Conservation (phyloP, 2,113 vertebrate genomes). For the Thinocorus orbignyianus region DNA sequence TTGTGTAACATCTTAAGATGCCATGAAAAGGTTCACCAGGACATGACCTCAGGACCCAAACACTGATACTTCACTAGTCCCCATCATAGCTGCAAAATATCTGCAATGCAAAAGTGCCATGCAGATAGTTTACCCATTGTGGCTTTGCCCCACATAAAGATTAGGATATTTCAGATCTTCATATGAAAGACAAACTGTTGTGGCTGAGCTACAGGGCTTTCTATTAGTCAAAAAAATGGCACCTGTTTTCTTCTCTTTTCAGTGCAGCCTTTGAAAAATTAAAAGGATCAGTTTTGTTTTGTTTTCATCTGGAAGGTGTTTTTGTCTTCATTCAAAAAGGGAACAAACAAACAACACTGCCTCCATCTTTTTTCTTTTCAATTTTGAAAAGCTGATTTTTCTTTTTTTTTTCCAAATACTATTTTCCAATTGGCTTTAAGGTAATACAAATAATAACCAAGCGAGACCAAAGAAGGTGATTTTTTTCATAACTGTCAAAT, state of each 20-base stretch:
- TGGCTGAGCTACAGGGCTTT: background rate
- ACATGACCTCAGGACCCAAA: background rate
- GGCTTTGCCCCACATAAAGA: background rate
- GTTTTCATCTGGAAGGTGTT: background rate
- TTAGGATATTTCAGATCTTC: background rate
- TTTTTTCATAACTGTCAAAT: conserved; percentile 31
- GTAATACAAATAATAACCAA: background rate
- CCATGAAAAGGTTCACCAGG: background rate
- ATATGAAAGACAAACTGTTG: background rate
- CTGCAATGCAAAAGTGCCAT: background rate
- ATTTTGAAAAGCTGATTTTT: background rate
- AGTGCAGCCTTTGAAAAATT: background rate
- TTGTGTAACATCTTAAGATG: background rate
- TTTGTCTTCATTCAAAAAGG: background rate
- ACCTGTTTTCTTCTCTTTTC: background rate
- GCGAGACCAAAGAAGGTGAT: background rate
- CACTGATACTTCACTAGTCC: background rate
- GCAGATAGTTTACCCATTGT: background rate
- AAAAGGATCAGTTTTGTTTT: background rate
- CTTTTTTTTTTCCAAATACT: background rate
- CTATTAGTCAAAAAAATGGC: background rate
- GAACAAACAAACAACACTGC: background rate
- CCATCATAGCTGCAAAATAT: background rate
- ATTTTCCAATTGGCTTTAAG: background rate
- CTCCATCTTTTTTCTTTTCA: background rate